phyloP scores from a whole-genome alignment of 2,113 vertebrate genomes.

The Ptyas mucosa region DNA sequence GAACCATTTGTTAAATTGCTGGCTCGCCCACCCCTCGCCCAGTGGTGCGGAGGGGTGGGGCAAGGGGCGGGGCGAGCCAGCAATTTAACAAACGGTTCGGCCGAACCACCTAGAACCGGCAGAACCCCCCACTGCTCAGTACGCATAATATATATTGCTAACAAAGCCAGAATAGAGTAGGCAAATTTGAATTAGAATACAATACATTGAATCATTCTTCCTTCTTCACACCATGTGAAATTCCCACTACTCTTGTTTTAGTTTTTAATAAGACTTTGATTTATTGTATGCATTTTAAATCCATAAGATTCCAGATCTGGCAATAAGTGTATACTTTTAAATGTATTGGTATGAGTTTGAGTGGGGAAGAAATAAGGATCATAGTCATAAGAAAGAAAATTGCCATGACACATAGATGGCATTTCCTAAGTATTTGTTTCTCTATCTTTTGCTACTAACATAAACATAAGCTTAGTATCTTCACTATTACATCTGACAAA shows the following conservation, averaged over 20 bases:
- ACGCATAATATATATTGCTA: not conserved
- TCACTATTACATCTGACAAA: constrained; percentile 49
- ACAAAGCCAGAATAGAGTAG: not conserved
- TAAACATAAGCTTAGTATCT: constrained; percentile 56
- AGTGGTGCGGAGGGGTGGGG: too few species aligned
- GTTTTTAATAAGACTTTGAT: accelerated
- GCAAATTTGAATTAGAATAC: not conserved
- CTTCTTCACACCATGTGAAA: not conserved
- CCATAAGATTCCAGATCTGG: not conserved
- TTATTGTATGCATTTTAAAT: not conserved
- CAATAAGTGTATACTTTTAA: not conserved
- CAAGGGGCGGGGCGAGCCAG: too few species aligned
- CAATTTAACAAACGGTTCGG: too few species aligned
- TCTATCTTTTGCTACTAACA: constrained; percentile 56
- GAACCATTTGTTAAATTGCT: too few species aligned
- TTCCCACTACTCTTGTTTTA: not conserved
- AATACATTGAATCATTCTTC: not conserved
- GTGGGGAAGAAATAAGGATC: not conserved
- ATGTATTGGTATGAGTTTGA: not conserved
- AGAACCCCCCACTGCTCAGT: too few species aligned
- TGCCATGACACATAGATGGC: constrained; percentile 31
- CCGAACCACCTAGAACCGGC: too few species aligned
- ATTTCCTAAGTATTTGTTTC: constrained; percentile 54
- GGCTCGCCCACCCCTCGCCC: too few species aligned
- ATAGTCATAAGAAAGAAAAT: constrained; percentile 37